A percentile compares a stretch with the other conserved stretches of the same genome.
phyloP scores from a whole-genome alignment of 2,888 invertebrate species.

The Rotaria socialis region DNA sequence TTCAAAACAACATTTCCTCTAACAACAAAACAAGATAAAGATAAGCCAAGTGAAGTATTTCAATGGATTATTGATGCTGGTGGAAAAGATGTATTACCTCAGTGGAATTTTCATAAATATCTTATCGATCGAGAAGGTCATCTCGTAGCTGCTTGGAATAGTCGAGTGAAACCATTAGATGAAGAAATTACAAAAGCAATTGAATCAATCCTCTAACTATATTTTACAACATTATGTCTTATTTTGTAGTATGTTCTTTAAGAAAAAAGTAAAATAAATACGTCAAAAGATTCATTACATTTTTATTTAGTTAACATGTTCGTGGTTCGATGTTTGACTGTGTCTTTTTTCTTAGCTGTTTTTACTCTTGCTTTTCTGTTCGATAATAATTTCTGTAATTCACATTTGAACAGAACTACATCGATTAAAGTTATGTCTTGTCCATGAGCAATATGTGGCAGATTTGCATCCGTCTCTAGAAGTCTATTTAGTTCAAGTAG shows the following conservation, averaged over 20 bases:
- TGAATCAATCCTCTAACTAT: neutral
- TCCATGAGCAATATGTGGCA: neutral
- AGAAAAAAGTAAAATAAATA: too few species aligned
- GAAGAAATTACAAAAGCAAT: constrained; percentile 26
- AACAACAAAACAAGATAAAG: constrained; percentile 23
- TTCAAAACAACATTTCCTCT: constrained; percentile 14
- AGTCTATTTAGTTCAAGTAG: constrained; percentile 1
- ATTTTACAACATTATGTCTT: neutral
- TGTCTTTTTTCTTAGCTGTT: neutral
- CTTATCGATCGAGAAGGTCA: constrained; percentile 28
- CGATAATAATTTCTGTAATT: neutral
- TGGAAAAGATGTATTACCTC: neutral
- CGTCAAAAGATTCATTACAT: too few species aligned
- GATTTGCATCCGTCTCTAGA: neutral
- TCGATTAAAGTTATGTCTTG: neutral
- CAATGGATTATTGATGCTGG: constrained; percentile 36
- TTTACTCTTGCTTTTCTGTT: neutral
- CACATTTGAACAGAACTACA: neutral
- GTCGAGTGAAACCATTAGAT: constrained; percentile 19
- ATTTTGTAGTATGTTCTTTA: too few species aligned
- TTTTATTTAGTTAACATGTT: neutral
- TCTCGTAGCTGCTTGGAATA: constrained; percentile 1
- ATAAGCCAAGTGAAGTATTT: constrained; percentile 12
- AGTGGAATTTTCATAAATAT: constrained; percentile 35
- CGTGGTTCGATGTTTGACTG: neutral